A percentile compares a stretch with the other conserved stretches of the same genome.
These are phyloP conservation scores for Meleagris gallopavo DNA, from an alignment of 2,113 vertebrate species.

Conservation along the genomic window DNA sequence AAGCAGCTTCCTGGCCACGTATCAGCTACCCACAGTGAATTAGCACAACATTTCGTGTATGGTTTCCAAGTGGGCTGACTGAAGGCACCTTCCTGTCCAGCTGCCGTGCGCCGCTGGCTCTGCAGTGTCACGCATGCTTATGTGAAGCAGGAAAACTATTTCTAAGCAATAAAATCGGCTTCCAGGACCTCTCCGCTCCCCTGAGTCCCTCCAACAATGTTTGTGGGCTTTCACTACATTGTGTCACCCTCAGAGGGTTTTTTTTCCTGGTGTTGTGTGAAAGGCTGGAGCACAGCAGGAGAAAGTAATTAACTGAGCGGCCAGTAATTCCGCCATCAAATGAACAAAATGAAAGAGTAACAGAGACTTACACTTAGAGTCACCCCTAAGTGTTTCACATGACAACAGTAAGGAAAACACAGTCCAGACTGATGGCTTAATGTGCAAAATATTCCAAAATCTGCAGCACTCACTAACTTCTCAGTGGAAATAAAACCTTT, in stretches of 20 bases:
- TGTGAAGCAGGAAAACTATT: background rate
- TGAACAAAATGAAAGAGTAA: constrained; percentile 51
- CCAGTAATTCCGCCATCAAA: constrained; percentile 52
- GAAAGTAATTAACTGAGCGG: constrained; percentile 57
- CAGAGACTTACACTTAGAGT: constrained; percentile 28
- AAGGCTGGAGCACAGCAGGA: constrained; percentile 5
- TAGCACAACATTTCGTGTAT: background rate
- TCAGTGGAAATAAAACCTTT: constrained; percentile 57
- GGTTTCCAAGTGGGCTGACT: background rate
- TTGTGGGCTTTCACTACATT: background rate
- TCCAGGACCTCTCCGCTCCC: background rate
- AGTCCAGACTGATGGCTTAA: constrained; percentile 58
- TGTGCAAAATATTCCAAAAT: constrained; percentile 64
- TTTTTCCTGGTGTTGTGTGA: background rate
- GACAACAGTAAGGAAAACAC: constrained; percentile 57
- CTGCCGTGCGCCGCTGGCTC: background rate
- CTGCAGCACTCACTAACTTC: constrained; percentile 2
- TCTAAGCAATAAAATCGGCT: background rate
- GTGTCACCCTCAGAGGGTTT: background rate
- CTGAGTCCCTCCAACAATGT: background rate
- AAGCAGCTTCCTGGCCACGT: background rate
- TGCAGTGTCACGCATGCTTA: background rate
- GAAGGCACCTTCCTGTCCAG: background rate
- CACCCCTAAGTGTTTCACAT: constrained; percentile 45
- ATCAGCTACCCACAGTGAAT: background rate